These are phyloP conservation scores for Punctoribates punctum DNA, from an alignment of 2,888 invertebrate species.

Conservation along the genomic window DNA sequence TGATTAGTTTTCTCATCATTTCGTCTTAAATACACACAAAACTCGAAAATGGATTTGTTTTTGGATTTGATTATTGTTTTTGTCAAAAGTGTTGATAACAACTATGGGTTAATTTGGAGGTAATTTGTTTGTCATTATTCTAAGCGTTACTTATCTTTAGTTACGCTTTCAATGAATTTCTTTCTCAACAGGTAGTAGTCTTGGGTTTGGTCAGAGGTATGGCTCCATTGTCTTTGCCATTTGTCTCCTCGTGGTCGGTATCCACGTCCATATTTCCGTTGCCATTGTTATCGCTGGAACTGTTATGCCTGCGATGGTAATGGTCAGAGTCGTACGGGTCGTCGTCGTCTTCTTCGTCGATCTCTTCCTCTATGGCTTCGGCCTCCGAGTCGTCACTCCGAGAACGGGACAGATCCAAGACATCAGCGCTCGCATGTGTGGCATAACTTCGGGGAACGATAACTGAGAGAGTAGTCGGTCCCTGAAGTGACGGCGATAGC, in stretches of 20 bases:
- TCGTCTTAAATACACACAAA: background rate
- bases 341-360: conserved; percentile 43
- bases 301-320: conserved; percentile 1
- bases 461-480: conserved; percentile 33
- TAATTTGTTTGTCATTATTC: conserved; percentile 11
- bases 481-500: conserved; percentile 44
- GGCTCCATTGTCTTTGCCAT: conserved; percentile 28
- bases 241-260: conserved; percentile 20
- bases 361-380: conserved; percentile 46
- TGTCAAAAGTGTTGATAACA: background rate
- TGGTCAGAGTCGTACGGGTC: conserved; percentile 34
- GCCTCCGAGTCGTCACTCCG: conserved; percentile 47
- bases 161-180: conserved; percentile 16
- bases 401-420: conserved; percentile 48
- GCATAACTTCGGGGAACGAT: conserved; percentile 38
- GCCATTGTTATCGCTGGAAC: conserved; percentile 32
- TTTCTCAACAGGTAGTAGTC: conserved; percentile 31
- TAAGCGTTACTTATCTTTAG: conserved; percentile 31
- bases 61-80: conserved; percentile 12
- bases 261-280: conserved; percentile 36
- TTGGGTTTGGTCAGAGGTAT: conserved; percentile 36
- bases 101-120: background rate
- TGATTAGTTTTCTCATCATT: background rate
- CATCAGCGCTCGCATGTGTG: conserved; percentile 44
- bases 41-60: background rate